These are phyloP conservation scores for Pteropus alecto DNA, from an alignment of 2,113 vertebrate species.

Conservation along the genomic window DNA sequence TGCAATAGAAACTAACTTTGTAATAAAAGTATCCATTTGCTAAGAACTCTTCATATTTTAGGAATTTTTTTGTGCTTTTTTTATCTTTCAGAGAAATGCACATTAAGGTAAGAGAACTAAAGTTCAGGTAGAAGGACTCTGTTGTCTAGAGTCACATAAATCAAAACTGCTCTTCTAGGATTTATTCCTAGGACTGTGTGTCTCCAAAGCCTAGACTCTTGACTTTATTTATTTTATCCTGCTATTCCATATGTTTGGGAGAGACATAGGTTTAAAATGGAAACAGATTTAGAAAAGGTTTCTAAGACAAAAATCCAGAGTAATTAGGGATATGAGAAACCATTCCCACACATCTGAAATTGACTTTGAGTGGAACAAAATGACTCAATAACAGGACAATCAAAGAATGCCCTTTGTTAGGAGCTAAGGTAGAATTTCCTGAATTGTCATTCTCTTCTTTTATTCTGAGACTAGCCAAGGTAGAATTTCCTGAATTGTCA, in stretches of 20 bases:
- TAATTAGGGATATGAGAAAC: background rate
- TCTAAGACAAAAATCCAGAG: background rate
- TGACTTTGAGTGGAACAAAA: background rate
- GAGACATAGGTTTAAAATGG: background rate
- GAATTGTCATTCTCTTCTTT: background rate
- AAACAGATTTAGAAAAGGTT: background rate
- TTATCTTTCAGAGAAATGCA: background rate
- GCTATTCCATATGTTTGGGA: fast-evolving
- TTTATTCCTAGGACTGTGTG: background rate
- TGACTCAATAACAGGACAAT: background rate
- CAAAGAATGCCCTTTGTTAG: background rate
- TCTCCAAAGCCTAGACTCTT: background rate
- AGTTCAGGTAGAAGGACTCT: background rate
- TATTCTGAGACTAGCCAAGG: background rate
- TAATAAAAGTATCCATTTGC: background rate
- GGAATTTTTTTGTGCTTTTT: background rate
- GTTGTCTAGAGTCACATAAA: background rate
- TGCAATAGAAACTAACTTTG: background rate
- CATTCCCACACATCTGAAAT: background rate
- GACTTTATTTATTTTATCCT: background rate
- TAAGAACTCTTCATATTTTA: background rate
- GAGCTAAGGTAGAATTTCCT: background rate
- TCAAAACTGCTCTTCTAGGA: background rate
- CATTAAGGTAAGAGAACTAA: background rate
- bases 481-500: background rate